Conservation (phyloP, 1,140 invertebrate genomes). For the Bacillus rossius region DNA sequence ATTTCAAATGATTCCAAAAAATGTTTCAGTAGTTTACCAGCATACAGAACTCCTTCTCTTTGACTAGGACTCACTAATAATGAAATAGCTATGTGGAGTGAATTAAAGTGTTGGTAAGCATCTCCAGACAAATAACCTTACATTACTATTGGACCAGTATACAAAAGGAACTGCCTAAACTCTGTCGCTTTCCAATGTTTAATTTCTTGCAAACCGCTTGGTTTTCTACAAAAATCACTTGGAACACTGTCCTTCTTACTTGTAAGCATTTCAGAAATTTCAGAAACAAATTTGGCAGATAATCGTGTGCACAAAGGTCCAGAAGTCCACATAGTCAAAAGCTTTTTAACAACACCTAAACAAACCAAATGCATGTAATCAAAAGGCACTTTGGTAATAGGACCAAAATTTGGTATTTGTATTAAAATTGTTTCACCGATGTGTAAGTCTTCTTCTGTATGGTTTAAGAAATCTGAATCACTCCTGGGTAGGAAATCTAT, state of each 20-base stretch:
- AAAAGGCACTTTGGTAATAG: slow-evolving; percentile 23
- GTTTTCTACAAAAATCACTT: slow-evolving; percentile 20
- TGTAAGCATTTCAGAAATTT: slow-evolving; percentile 5
- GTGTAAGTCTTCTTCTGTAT: slow-evolving; percentile 12
- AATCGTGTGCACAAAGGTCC: slow-evolving; percentile 7
- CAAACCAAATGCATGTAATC: slow-evolving; percentile 27
- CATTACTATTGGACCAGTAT: slow-evolving; percentile 21
- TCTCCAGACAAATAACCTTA: neutral
- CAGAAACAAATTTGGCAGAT: neutral
- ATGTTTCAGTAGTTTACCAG: slow-evolving; percentile 25
- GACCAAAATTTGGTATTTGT: slow-evolving; percentile 10
- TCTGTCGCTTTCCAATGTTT: slow-evolving; percentile 19
- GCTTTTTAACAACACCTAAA: slow-evolving; percentile 21
- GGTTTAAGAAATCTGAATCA: slow-evolving; percentile 11
- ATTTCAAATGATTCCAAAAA: slow-evolving; percentile 31
- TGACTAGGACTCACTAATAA: slow-evolving; percentile 15
- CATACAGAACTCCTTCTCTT: slow-evolving; percentile 17
- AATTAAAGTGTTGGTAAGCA: slow-evolving; percentile 15
- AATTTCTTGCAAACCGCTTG: slow-evolving; percentile 9
- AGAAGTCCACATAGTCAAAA: slow-evolving; percentile 13
- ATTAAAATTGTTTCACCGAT: slow-evolving; percentile 8
- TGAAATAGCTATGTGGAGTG: slow-evolving; percentile 18
- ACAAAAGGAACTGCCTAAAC: slow-evolving; percentile 12
- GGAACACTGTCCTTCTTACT: slow-evolving; percentile 8
- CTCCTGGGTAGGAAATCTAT: slow-evolving; percentile 3